Evolutionary conservation across 2,888 invertebrate genomes (phyloP), one percentile per base, ranked within the genome.

Genomic region (Drosophila vallismaia): DNA sequence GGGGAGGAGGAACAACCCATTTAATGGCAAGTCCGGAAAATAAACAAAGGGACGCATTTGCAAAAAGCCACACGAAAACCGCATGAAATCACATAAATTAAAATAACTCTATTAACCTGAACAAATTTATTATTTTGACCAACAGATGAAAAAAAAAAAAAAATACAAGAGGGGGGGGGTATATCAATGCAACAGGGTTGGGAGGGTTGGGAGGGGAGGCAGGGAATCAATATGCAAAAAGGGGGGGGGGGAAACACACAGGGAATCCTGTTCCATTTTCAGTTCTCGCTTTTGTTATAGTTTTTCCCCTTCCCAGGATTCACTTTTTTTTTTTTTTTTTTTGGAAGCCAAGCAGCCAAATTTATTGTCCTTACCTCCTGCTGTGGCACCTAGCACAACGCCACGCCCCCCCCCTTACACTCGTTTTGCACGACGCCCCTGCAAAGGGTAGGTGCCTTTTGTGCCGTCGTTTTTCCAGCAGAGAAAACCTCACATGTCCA

Each of bases 31-130:
- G 26, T 12, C 9, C 44, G 31, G 12, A 14, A 46, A 42, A 29
- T 63, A 74, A 53, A 58, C 49, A 54, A 66, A 64, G 80, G 87
- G 85, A 80, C 72, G 73, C 86, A 81, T 87, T 82, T 85, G 82
- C 75, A 76, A 84, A 71, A 81, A 86, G 82, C 83, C 88, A 77
- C 86, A 85, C 71, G 83, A 76, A 76, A 88, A 83, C 84, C 84
- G 74, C 88, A 88, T 88, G 86, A 82, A 78, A 84, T 76, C 83
- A 79, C 84, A 86, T 86, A 89, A 89, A 89, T 86, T 87, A 82
- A 89, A 89, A 89, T 89, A 84, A 79, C 87, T 87, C 88, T 89
- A 89, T 89, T 90, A 90, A 90, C 89, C 88, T 83, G 77, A 90
- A 90, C 88, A 87, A 90, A 89, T 89, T 86, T 89, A 89, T 89